These are phyloP conservation scores for Tipula confusa DNA, from an alignment of 2,888 invertebrate species.

Conservation along the genomic window DNA sequence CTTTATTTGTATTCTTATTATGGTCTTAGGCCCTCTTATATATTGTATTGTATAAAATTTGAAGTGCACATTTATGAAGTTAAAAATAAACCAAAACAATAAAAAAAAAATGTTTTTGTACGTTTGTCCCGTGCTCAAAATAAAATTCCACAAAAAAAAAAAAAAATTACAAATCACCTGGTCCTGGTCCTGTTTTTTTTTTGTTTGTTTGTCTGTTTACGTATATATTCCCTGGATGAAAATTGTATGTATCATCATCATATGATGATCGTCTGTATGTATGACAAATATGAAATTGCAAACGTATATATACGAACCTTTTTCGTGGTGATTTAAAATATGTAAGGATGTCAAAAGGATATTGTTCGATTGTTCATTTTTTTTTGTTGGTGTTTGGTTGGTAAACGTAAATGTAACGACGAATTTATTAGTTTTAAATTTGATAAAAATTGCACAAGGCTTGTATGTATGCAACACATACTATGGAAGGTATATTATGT, in stretches of 20 bases:
- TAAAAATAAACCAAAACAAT: constrained; percentile 12
- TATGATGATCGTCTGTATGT: background rate
- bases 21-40: constrained; percentile 16
- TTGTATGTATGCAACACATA: background rate
- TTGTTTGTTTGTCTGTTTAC: background rate
- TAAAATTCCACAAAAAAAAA: background rate
- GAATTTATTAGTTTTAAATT: constrained; percentile 3
- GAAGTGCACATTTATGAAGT: background rate
- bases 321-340: background rate
- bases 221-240: background rate
- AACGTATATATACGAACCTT: background rate
- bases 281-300: background rate
- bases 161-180: constrained; percentile 15
- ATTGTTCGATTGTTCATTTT: background rate
- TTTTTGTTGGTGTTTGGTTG: too few relatives aligned
- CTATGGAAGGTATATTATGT: background rate
- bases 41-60: background rate
- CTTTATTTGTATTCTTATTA: background rate
- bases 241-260: background rate
- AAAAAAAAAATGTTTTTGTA: background rate
- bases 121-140: background rate
- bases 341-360: background rate
- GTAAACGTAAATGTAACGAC: background rate
- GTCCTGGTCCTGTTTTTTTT: background rate
- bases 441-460: background rate